These are phyloP conservation scores for Numenius arquata DNA, from an alignment of 2,113 vertebrate species.

Conservation along the genomic window DNA sequence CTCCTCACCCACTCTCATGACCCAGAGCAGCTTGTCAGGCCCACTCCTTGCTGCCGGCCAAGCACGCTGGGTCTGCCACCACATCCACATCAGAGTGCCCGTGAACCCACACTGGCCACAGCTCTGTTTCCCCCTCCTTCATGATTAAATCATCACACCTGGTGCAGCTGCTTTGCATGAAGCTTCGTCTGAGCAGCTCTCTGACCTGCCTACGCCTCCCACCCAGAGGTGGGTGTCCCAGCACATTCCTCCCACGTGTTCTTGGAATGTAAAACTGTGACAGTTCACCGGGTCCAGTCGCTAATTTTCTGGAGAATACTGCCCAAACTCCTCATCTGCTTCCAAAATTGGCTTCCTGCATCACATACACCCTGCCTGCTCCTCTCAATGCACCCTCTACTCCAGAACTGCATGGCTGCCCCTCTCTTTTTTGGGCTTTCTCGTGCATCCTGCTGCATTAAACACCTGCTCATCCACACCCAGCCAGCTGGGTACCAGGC, in stretches of 20 bases:
- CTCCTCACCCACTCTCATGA: rapidly evolving
- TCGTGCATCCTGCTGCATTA: neutral
- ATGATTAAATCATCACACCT: rapidly evolving
- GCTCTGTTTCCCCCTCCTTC: neutral
- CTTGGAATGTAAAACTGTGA: rapidly evolving
- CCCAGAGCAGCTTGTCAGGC: neutral
- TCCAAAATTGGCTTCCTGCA: neutral
- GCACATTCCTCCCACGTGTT: rapidly evolving
- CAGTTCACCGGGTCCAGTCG: rapidly evolving
- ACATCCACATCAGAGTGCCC: rapidly evolving
- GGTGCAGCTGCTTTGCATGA: rapidly evolving
- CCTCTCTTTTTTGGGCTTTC: neutral
- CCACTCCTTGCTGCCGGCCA: rapidly evolving
- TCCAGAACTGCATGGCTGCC: neutral
- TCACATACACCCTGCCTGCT: neutral
- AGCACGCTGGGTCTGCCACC: neutral
- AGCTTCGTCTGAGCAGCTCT: neutral
- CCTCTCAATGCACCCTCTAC: rapidly evolving
- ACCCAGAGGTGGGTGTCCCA: rapidly evolving
- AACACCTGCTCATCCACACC: neutral
- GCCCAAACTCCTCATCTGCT: neutral
- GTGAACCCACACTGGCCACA: rapidly evolving
- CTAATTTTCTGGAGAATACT: neutral
- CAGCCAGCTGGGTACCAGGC: neutral
- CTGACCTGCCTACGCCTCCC: neutral